Conservation (phyloP, 2,888 invertebrate species). For the Helleia helle region DNA sequence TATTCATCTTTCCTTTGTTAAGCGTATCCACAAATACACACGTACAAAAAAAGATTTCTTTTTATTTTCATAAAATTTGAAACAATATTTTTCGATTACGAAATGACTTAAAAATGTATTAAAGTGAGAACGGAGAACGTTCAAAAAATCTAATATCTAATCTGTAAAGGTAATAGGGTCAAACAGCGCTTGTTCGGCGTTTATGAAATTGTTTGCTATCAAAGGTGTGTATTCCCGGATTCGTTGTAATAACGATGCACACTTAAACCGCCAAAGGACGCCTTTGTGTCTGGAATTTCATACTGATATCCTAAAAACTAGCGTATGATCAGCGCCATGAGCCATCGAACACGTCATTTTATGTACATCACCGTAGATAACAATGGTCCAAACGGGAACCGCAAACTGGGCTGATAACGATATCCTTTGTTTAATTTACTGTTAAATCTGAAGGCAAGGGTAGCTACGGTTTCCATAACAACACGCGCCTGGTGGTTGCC, state of each 20-base stretch:
- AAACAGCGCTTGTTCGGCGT: conserved; percentile 8
- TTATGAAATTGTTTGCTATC: conserved; percentile 8
- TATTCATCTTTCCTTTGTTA: too few relatives aligned
- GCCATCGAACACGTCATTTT: too few relatives aligned
- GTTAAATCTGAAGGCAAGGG: conserved; percentile 67
- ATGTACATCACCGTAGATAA: conserved; percentile 14
- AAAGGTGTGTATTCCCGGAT: conserved; percentile 10
- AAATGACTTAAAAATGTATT: too few relatives aligned
- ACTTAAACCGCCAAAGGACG: conserved; percentile 22
- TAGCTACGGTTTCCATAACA: conserved; percentile 69
- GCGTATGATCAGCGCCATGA: too few relatives aligned
- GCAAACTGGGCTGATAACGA: conserved; percentile 37
- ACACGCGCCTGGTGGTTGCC: conserved; percentile 54
- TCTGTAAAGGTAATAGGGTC: not conserved
- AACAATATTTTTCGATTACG: too few relatives aligned
- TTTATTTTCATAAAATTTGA: too few relatives aligned
- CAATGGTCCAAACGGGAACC: conserved; percentile 9
- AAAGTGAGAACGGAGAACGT: too few relatives aligned
- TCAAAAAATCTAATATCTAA: not conserved
- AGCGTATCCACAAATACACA: too few relatives aligned
- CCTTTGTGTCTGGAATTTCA: conserved; percentile 26
- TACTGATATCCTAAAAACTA: too few relatives aligned
- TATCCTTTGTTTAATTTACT: conserved; percentile 69
- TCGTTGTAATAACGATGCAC: conserved; percentile 19
- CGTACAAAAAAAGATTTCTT: too few relatives aligned